phyloP scores from a whole-genome alignment of 2,888 invertebrate genomes.

The Aradus depressus region DNA sequence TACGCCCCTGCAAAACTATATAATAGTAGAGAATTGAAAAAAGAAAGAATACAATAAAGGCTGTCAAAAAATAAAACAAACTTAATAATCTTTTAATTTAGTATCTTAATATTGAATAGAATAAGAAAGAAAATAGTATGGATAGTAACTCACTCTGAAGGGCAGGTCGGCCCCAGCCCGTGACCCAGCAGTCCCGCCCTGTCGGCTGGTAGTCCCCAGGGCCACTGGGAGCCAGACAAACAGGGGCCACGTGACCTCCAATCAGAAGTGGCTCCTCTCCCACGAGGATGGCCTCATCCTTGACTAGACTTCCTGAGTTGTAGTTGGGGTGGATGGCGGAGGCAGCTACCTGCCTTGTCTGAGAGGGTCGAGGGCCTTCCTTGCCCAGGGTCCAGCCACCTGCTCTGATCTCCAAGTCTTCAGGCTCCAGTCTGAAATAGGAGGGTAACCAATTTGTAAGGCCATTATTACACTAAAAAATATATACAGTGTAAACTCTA shows the following conservation, averaged over 20 bases:
- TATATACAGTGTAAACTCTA: background rate
- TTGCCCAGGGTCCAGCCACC: slow-evolving; percentile 72
- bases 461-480: background rate
- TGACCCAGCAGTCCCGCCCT: slow-evolving; percentile 56
- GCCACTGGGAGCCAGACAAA: slow-evolving; percentile 57
- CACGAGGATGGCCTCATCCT: slow-evolving; percentile 62
- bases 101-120: background rate
- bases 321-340: slow-evolving; percentile 62
- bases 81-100: background rate
- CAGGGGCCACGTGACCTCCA: slow-evolving; percentile 59
- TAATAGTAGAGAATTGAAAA: too few relatives aligned
- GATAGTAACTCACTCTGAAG: slow-evolving; percentile 51
- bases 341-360: slow-evolving; percentile 57
- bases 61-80: background rate
- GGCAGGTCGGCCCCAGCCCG: slow-evolving; percentile 74
- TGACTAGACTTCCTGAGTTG: slow-evolving; percentile 45
- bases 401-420: slow-evolving; percentile 61
- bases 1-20: too few relatives aligned
- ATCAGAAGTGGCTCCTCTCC: slow-evolving; percentile 48
- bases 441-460: slow-evolving; percentile 14
- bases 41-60: background rate
- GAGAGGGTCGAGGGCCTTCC: slow-evolving; percentile 67
- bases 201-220: slow-evolving; percentile 33
- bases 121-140: background rate
- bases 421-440: slow-evolving; percentile 45